Evolutionary conservation across 1,140 invertebrate genomes (phyloP).

Genomic region (Gonatopus flavifemur): DNA sequence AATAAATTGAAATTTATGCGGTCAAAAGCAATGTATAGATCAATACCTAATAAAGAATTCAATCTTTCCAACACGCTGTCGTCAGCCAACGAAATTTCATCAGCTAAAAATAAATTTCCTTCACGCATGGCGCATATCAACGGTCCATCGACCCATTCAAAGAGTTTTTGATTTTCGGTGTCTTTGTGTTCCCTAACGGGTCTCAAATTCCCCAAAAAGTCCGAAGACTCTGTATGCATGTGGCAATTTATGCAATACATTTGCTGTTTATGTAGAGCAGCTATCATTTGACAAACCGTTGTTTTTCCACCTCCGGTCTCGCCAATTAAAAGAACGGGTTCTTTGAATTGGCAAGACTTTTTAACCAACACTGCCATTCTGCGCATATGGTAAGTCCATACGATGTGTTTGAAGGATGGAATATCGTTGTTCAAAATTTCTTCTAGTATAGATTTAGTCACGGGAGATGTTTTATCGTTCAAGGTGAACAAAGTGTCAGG

Average conservation of each 20-base stretch:
- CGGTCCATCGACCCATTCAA: slow-evolving; percentile 98
- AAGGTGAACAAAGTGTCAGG: slow-evolving; percentile 78
- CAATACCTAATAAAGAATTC: slow-evolving; percentile 82
- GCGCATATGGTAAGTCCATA: slow-evolving; percentile 92
- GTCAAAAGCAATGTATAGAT: slow-evolving; percentile 3
- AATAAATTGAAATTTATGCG: not conserved
- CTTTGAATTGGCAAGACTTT: slow-evolving; percentile 87
- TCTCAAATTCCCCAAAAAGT: slow-evolving; percentile 94
- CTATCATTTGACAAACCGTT: slow-evolving; percentile 89
- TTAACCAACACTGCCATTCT: slow-evolving; percentile 88
- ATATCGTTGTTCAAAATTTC: slow-evolving; percentile 62
- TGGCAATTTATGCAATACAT: slow-evolving; percentile 89
- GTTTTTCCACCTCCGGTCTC: slow-evolving; percentile 99
- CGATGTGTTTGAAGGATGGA: slow-evolving; percentile 75
- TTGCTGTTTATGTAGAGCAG: slow-evolving; percentile 66
- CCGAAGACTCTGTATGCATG: slow-evolving; percentile 97
- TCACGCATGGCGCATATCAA: slow-evolving; percentile 87
- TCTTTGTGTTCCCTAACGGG: slow-evolving; percentile 75
- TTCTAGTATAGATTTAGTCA: slow-evolving; percentile 74
- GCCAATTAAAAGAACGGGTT: slow-evolving; percentile 94
- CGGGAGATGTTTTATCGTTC: slow-evolving; percentile 71
- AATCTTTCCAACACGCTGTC: slow-evolving; percentile 97
- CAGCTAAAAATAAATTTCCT: slow-evolving; percentile 89
- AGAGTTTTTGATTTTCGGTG: slow-evolving; percentile 67
- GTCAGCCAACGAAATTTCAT: slow-evolving; percentile 99